Evolutionary conservation across 2,888 invertebrate species (phyloP), one percentile per base, ranked within the genome.

Genomic region (Hypomecis atomaria): DNA sequence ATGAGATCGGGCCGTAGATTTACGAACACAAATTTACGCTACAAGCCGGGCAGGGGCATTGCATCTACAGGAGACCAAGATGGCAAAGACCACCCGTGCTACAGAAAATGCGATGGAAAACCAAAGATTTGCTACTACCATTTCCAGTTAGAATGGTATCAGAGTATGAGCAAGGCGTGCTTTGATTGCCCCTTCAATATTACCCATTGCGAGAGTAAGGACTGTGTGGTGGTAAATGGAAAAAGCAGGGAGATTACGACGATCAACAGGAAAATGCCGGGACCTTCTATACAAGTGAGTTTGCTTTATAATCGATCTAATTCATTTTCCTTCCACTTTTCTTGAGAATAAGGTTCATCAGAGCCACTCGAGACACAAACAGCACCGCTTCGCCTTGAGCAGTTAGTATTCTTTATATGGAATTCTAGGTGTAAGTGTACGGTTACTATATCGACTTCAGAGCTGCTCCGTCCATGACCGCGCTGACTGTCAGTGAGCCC

Each of bases 61-160:
- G 3, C 4, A 47, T 7, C 10, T 47, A 8, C 33, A 33, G 33
- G n/a, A 3, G 7, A 47, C 4, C 3, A 0, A 33, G 52, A 52
- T 11, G 40, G 10, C 4, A 33, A 40, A 3, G 10, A 38, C 0
- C 52, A 52, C 23, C 23, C 38, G 5, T 52, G 52, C 40, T n/a
- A 38, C 6, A 50, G 52, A 40, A 5, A 9, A 10, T 52, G 52
- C 10, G 38, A 40, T 4, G 52, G 40, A 0, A 40, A 10, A 23
- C 40, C 23, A 6, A 52, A 23, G 52, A 40, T 0, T 3, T 52
- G 52, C 40, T 38, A 10, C 23, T 52, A 52, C 23, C 23, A 89
- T 56, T 95, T 96, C 76, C 86, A 86, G 8, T 77, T 96, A 5
- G 97, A 97, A 78, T 95, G 94, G 92, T 97, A 96, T 82, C 93